Conservation (phyloP, 2,797 vertebrate species). For the Serranus cabrilla region DNA sequence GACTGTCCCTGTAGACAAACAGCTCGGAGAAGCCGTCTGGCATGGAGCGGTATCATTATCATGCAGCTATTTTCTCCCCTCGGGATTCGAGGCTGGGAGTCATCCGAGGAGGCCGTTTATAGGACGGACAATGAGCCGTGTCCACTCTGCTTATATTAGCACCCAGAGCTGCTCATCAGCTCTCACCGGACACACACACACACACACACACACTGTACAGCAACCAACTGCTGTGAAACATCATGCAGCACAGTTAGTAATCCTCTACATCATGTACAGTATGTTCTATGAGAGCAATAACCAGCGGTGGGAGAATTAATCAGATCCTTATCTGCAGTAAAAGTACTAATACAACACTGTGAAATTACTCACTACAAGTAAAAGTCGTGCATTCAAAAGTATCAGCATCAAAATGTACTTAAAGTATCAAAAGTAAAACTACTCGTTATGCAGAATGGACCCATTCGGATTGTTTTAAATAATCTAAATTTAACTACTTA, state of each 20-base stretch:
- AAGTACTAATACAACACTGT: no score
- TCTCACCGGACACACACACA: constrained; percentile 6
- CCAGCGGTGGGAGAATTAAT: no score
- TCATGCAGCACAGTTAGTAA: constrained; percentile 25
- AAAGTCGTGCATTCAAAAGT: no score
- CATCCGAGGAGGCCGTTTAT: constrained; percentile 57
- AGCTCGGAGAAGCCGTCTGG: constrained; percentile 57
- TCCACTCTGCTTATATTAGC: constrained; percentile 67
- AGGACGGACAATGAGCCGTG: constrained; percentile 70
- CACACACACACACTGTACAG: not conserved
- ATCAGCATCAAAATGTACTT: no score
- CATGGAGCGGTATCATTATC: constrained; percentile 68
- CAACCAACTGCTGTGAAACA: constrained; percentile 24
- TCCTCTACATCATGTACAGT: constrained; percentile 25
- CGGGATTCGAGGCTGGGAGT: constrained; percentile 45
- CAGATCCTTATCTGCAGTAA: no score
- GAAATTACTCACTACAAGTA: no score
- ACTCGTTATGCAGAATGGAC: no score
- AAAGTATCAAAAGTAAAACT: no score
- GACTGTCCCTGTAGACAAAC: constrained; percentile 60
- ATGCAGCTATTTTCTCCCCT: constrained; percentile 68
- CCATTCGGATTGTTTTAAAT: no score
- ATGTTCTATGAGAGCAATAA: constrained; percentile 7
- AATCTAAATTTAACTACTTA: no score
- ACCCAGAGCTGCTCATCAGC: constrained; percentile 17